These are phyloP conservation scores for Lepidotrigona ventralis DNA, from an alignment of 1,140 invertebrate genomes.

Conservation along the genomic window DNA sequence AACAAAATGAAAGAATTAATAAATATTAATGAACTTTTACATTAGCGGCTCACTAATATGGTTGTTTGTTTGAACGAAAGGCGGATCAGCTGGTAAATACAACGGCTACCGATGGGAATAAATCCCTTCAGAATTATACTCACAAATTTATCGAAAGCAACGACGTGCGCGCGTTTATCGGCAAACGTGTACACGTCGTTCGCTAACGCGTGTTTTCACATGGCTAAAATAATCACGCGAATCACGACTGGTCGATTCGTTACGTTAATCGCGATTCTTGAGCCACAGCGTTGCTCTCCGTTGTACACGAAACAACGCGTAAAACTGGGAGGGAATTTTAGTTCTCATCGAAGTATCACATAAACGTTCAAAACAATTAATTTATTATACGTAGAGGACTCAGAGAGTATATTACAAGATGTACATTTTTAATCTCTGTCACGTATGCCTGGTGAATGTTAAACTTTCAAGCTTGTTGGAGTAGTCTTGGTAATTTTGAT, in stretches of 20 bases:
- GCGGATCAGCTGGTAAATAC: background rate
- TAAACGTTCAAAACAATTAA: too few relatives aligned
- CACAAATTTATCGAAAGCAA: constrained; percentile 28
- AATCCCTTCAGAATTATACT: constrained; percentile 31
- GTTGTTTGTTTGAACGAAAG: background rate
- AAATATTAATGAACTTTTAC: background rate
- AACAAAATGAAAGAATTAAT: background rate
- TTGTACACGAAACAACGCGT: background rate
- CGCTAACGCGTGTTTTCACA: constrained; percentile 6
- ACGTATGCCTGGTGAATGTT: too few relatives aligned
- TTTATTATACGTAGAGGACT: too few relatives aligned
- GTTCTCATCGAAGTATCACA: too few relatives aligned
- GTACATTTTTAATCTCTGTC: too few relatives aligned
- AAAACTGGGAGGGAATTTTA: background rate
- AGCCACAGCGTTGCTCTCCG: background rate
- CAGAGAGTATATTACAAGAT: too few relatives aligned
- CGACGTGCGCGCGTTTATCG: background rate
- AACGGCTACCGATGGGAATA: background rate
- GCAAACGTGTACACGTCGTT: constrained; percentile 15
- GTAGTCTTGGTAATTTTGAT: too few relatives aligned
- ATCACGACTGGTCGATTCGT: background rate
- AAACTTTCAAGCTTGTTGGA: too few relatives aligned
- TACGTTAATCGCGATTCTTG: constrained; percentile 5
- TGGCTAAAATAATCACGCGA: constrained; percentile 19
- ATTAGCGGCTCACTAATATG: too few relatives aligned